Conservation (phyloP, 2,797 vertebrate genomes). For the Carcharodon carcharias region DNA sequence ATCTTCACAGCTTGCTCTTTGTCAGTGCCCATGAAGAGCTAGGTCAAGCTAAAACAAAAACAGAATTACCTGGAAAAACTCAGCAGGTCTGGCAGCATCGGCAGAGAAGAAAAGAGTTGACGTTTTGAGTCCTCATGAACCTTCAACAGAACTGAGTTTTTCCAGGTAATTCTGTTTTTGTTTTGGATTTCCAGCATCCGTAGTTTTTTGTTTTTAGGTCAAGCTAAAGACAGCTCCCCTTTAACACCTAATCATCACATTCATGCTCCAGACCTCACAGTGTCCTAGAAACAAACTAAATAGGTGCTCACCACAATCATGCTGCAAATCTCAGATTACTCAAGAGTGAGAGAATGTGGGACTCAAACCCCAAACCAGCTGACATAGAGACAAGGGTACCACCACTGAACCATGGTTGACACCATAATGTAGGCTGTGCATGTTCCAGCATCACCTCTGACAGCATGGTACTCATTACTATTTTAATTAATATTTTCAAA, state of each 20-base stretch:
- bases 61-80: too few relatives aligned
- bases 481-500: not conserved
- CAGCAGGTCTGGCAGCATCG: too few relatives aligned
- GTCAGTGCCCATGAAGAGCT: not conserved
- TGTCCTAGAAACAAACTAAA: not conserved
- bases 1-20: not conserved
- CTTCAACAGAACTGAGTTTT: too few relatives aligned
- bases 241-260: not conserved
- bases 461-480: not conserved
- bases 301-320: not conserved
- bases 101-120: too few relatives aligned
- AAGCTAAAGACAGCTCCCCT: not conserved
- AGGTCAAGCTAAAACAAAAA: too few relatives aligned
- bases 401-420: not conserved
- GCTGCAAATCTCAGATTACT: not conserved
- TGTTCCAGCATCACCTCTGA: not conserved
- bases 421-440: not conserved
- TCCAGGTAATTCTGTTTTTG: too few relatives aligned
- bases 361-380: not conserved
- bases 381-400: not conserved
- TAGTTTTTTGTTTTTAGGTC: too few relatives aligned
- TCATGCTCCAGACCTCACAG: not conserved
- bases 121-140: too few relatives aligned
- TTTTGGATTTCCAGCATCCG: too few relatives aligned
- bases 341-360: not conserved